Conservation (phyloP, 2,113 vertebrate genomes). For the Taurulus bubalis region DNA sequence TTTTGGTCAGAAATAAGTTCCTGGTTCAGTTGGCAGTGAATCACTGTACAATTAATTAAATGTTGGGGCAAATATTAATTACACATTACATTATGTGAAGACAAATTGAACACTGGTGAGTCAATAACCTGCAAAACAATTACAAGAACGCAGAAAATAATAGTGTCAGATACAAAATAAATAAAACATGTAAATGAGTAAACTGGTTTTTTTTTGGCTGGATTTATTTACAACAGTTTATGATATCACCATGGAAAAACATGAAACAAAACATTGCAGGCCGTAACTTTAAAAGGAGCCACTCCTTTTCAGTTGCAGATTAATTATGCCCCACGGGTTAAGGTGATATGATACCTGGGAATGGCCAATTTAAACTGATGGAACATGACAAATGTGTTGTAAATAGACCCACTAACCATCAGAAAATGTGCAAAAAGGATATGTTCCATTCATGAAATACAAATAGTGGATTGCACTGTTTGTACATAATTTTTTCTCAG, state of each 20-base stretch:
- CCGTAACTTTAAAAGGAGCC: not conserved
- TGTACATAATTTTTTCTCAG: not conserved
- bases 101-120: not conserved
- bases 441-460: not conserved
- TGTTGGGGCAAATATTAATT: not conserved
- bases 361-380: not conserved
- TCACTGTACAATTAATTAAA: not conserved
- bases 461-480: not conserved
- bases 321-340: not conserved
- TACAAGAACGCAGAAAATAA: not conserved
- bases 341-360: not conserved
- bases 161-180: not conserved
- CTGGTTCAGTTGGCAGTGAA: not conserved
- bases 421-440: not conserved
- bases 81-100: not conserved
- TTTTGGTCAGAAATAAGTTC: not conserved
- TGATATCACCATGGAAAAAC: not conserved
- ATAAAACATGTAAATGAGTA: not conserved
- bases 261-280: not conserved
- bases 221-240: not conserved
- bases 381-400: not conserved
- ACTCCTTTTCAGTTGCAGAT: slow-evolving; percentile 3
- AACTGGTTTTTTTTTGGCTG: no score
- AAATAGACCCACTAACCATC: not conserved
- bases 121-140: not conserved